Conservation (phyloP, 1,140 invertebrate species). For the Akabosia matsudoensis region DNA sequence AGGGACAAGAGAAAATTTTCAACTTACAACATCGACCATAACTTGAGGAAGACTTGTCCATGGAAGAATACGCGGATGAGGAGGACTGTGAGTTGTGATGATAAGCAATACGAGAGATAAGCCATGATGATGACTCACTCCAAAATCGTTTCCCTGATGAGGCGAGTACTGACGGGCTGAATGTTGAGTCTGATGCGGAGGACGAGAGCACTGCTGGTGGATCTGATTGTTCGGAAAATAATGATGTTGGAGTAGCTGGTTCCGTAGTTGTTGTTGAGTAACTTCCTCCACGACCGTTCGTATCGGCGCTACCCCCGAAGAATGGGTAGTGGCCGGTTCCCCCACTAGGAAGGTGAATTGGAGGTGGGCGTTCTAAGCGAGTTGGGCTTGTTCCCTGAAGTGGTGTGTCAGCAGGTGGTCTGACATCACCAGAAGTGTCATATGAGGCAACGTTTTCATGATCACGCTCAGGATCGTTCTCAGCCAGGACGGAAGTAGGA, state of each 20-base stretch:
- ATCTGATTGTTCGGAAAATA: background rate
- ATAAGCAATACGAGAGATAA: constrained; percentile 38
- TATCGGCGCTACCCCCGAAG: background rate
- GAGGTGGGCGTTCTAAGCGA: background rate
- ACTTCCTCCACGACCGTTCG: background rate
- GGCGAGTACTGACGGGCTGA: constrained; percentile 36
- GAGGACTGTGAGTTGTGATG: constrained; percentile 34
- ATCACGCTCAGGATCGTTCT: too few relatives aligned
- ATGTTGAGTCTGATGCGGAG: constrained; percentile 4
- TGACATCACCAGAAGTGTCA: too few relatives aligned
- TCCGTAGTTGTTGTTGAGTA: constrained; percentile 27
- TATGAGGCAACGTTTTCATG: too few relatives aligned
- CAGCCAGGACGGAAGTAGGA: too few relatives aligned
- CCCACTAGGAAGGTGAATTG: background rate
- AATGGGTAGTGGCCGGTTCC: constrained; percentile 1
- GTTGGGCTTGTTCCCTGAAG: background rate
- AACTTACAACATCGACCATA: background rate
- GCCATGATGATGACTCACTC: constrained; percentile 43
- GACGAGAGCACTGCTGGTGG: constrained; percentile 26
- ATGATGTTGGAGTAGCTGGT: constrained; percentile 36
- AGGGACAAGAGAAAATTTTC: background rate
- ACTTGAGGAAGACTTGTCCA: constrained; percentile 25
- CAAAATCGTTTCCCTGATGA: constrained; percentile 39
- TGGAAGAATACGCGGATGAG: constrained; percentile 40
- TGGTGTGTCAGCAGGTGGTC: background rate